Evolutionary conservation across 1,140 invertebrate species (phyloP).

Genomic region (Diachasma alloeum): DNA sequence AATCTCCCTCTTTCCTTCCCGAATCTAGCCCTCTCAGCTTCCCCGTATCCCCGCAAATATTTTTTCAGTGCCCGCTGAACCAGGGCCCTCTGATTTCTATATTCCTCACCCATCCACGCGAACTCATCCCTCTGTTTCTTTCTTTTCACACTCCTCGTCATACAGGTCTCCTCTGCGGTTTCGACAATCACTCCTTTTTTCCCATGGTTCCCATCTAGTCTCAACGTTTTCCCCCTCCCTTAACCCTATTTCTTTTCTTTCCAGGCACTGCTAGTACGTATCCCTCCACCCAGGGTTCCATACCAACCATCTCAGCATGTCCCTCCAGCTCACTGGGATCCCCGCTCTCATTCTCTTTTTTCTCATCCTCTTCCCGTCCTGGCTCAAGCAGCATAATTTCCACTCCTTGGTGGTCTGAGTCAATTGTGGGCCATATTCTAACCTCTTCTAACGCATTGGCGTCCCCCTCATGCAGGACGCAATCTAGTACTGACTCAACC

Average conservation of each 20-base stretch:
- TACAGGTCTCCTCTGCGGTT: not conserved
- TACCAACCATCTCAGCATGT: too few species aligned
- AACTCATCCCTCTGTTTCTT: not conserved
- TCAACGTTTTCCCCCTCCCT: not conserved
- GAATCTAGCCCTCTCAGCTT: not conserved
- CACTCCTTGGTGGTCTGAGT: not conserved
- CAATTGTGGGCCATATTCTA: not conserved
- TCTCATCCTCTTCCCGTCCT: not conserved
- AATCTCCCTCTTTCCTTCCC: not conserved
- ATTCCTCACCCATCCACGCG: not conserved
- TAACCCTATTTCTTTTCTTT: not conserved
- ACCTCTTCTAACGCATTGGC: not conserved
- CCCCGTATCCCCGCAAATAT: not conserved
- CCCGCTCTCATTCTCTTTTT: not conserved
- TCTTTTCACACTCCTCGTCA: not conserved
- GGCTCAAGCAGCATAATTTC: not conserved
- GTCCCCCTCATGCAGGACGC: not conserved
- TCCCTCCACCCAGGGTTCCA: too few species aligned
- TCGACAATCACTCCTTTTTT: not conserved
- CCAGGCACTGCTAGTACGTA: not conserved
- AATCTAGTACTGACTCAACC: not conserved
- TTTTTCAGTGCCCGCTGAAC: not conserved
- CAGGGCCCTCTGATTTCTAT: not conserved
- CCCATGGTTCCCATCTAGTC: not conserved
- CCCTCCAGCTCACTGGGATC: not conserved